phyloP scores from a whole-genome alignment of 2,888 invertebrate species.

The Torymus auratus region DNA sequence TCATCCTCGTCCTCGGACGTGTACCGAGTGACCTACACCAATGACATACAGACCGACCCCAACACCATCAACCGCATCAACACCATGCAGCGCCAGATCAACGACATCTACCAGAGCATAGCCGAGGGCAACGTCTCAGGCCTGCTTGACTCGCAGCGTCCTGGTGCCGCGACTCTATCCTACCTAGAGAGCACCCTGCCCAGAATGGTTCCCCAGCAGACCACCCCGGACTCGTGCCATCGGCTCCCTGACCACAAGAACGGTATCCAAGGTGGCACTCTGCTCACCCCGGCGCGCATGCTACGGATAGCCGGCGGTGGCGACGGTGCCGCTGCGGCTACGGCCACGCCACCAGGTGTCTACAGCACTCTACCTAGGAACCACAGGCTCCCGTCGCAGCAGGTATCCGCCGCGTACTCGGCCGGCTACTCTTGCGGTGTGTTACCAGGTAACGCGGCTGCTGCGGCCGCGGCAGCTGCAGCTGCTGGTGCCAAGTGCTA shows the following conservation, averaged over 20 bases:
- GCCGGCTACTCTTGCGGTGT: constrained; percentile 67
- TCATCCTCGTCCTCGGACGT: constrained; percentile 52
- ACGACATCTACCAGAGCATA: constrained; percentile 74
- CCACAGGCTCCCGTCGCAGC: constrained; percentile 45
- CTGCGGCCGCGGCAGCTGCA: constrained; percentile 57
- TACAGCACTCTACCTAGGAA: constrained; percentile 66
- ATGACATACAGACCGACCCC: constrained; percentile 63
- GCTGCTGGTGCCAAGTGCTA: constrained; percentile 70
- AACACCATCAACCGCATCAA: constrained; percentile 73
- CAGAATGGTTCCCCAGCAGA: constrained; percentile 56
- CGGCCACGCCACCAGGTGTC: constrained; percentile 49
- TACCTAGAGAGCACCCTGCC: constrained; percentile 70
- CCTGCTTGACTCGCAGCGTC: constrained; percentile 58
- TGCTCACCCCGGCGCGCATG: constrained; percentile 60
- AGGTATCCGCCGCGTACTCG: constrained; percentile 56
- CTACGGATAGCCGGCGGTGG: constrained; percentile 68
- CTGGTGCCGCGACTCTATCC: constrained; percentile 46
- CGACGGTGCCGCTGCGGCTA: constrained; percentile 54
- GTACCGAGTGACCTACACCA: constrained; percentile 54
- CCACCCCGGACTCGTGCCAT: constrained; percentile 54
- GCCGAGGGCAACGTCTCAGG: constrained; percentile 65
- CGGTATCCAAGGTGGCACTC: constrained; percentile 61
- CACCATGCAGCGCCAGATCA: constrained; percentile 70
- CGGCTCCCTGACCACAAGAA: constrained; percentile 68
- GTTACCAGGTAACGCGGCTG: constrained; percentile 54